Evolutionary conservation across 2,888 invertebrate species (phyloP).

Genomic region (Lumbricus terrestris): DNA sequence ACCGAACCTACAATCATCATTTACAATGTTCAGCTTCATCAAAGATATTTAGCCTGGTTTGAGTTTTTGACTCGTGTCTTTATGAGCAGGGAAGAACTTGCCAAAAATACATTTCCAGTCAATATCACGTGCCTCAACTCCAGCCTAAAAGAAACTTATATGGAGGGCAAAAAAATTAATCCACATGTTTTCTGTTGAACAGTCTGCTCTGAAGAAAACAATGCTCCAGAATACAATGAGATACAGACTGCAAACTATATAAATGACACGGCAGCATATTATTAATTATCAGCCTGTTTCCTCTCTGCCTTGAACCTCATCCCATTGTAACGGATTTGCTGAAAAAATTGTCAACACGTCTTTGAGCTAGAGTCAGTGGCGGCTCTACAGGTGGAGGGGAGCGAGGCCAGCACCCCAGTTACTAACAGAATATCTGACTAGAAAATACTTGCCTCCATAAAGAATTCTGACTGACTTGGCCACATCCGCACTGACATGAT

Average conservation of each 20-base stretch:
- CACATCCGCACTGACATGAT: slow-evolving; percentile 76
- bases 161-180: background rate
- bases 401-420: too few species aligned
- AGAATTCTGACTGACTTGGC: slow-evolving; percentile 81
- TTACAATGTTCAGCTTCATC: background rate
- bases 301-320: too few species aligned
- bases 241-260: too few species aligned
- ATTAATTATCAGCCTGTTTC: too few species aligned
- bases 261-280: too few species aligned
- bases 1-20: slow-evolving; percentile 72
- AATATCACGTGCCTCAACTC: background rate
- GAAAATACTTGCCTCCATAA: slow-evolving; percentile 73
- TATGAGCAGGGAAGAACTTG: background rate
- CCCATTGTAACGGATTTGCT: too few species aligned
- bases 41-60: background rate
- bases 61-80: background rate
- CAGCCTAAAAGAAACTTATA: background rate
- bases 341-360: too few species aligned
- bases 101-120: background rate
- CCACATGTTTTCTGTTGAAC: background rate
- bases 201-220: background rate
- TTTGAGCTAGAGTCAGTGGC: too few species aligned
- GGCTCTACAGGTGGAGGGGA: too few species aligned
- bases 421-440: background rate
- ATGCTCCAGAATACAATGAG: background rate